Conservation (phyloP, 2,888 invertebrate genomes). For the Microctonus aethiopoides region DNA sequence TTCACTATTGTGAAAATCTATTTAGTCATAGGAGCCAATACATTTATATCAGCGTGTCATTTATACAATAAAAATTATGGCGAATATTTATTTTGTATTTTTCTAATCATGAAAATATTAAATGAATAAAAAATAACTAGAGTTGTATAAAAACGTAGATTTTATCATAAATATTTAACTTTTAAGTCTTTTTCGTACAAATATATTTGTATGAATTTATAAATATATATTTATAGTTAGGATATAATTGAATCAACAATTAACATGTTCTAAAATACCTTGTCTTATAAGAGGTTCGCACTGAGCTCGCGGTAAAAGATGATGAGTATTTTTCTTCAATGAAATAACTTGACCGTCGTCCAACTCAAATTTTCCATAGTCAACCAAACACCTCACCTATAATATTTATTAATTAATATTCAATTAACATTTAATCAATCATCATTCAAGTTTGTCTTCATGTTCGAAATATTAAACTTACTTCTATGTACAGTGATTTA, state of each 20-base stretch:
- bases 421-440: too few species aligned
- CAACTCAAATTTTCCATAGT: constrained; percentile 94
- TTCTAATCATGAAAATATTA: constrained; percentile 22
- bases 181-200: too few species aligned
- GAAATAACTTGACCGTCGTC: constrained; percentile 92
- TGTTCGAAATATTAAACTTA: too few species aligned
- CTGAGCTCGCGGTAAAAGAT: constrained; percentile 87
- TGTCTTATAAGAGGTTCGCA: constrained; percentile 92
- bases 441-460: too few species aligned
- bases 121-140: too few species aligned
- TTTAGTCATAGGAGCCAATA: constrained; percentile 50
- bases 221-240: too few species aligned
- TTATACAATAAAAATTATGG: constrained; percentile 46
- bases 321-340: constrained; percentile 90
- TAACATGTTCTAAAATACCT: constrained; percentile 85
- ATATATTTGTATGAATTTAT: too few species aligned
- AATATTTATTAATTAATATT: constrained; percentile 31
- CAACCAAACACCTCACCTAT: constrained; percentile 81
- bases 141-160: too few species aligned
- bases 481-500: constrained; percentile 92
- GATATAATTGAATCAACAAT: constrained; percentile 56
- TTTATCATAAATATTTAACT: too few species aligned
- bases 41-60: constrained; percentile 53
- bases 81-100: constrained; percentile 3
- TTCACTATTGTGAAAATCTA: constrained; percentile 30